phyloP scores from a whole-genome alignment of 1,140 invertebrate genomes.

The Dermatophagoides farinae region DNA sequence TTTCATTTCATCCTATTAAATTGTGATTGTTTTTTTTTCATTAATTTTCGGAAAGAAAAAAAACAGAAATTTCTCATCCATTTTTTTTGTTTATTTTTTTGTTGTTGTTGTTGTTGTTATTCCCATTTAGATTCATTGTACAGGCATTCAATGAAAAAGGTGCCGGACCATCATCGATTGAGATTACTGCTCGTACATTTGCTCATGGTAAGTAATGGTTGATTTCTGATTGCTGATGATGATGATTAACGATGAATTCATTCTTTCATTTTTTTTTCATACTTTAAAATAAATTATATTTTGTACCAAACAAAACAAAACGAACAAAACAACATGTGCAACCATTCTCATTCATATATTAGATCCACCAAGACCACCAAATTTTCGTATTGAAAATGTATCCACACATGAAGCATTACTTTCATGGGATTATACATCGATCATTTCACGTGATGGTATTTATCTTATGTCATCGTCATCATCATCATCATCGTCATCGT shows the following conservation, averaged over 20 bases:
- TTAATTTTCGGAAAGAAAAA: background rate
- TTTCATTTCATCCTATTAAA: no score
- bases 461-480: background rate
- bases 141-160: conserved; percentile 29
- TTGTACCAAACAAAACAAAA: no score
- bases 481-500: background rate
- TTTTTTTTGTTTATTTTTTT: no score
- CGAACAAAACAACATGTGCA: no score
- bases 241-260: background rate
- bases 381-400: conserved; percentile 3
- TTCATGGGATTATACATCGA: conserved; percentile 1
- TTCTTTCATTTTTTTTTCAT: background rate
- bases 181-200: conserved; percentile 48
- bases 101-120: background rate
- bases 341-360: background rate
- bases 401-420: conserved; percentile 4
- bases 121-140: conserved; percentile 20
- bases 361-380: conserved; percentile 6
- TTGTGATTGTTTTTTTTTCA: no score
- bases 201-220: conserved; percentile 42
- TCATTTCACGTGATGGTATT: background rate
- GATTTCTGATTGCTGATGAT: no score
- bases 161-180: conserved; percentile 48
- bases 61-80: no score
- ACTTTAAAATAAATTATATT: background rate